phyloP scores from a whole-genome alignment of 2,888 invertebrate genomes.

The Ecliptopera silaceata region DNA sequence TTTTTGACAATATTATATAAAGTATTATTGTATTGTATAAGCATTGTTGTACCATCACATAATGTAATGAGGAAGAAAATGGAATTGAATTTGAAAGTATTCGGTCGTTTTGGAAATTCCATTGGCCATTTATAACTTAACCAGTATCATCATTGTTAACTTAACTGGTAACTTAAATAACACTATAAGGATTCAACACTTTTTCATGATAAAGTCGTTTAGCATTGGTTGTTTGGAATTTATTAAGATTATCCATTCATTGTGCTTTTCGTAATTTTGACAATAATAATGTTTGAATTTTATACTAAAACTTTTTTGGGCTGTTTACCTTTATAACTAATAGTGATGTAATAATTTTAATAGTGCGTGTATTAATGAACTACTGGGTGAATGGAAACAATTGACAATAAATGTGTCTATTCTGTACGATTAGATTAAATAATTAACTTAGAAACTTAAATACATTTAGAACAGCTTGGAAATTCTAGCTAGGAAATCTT shows the following conservation, averaged over 20 bases:
- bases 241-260: conserved; percentile 28
- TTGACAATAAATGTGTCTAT: conserved; percentile 53
- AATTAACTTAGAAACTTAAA: conserved; percentile 3
- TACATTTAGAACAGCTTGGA: conserved; percentile 11
- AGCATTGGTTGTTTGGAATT: conserved; percentile 24
- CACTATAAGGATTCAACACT: conserved; percentile 5
- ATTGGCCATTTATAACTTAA: no score
- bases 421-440: conserved; percentile 29
- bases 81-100: conserved; percentile 13
- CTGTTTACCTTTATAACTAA: conserved; percentile 46
- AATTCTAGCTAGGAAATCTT: conserved; percentile 13
- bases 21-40: conserved; percentile 15
- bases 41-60: conserved; percentile 16
- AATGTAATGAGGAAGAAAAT: conserved; percentile 1
- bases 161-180: neutral
- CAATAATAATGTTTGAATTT: conserved; percentile 48
- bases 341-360: conserved; percentile 23
- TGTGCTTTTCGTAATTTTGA: conserved; percentile 52
- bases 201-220: conserved; percentile 24
- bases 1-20: conserved; percentile 35
- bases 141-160: no score
- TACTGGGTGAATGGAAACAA: conserved; percentile 29
- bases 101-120: conserved; percentile 3
- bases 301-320: conserved; percentile 49
- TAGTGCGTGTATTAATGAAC: conserved; percentile 11